Evolutionary conservation across 2,797 vertebrate genomes (phyloP).

Genomic region (Pipistrellus kuhlii): DNA sequence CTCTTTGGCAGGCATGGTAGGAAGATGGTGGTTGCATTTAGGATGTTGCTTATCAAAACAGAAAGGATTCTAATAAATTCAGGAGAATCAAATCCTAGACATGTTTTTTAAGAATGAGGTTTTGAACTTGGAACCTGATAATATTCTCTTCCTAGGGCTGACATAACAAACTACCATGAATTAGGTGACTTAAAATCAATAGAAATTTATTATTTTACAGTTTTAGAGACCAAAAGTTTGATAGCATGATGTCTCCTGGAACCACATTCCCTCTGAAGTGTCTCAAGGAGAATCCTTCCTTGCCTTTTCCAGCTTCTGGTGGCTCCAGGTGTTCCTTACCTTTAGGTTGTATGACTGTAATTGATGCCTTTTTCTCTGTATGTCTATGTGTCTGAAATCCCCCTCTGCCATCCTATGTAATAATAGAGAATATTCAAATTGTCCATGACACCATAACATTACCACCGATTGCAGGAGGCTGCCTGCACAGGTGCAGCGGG

Average conservation of each 20-base stretch:
- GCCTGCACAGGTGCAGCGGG: too few species aligned
- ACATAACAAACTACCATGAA: not conserved
- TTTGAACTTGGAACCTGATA: not conserved
- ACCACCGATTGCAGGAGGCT: too few species aligned
- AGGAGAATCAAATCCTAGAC: not conserved
- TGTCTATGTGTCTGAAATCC: not conserved
- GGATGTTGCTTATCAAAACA: slow-evolving; percentile 37
- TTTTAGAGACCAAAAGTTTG: slow-evolving; percentile 25
- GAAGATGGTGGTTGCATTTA: not conserved
- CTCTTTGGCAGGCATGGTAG: slow-evolving; percentile 17
- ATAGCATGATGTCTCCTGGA: not conserved
- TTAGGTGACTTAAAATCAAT: not conserved
- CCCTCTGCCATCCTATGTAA: not conserved
- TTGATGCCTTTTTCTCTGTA: not conserved
- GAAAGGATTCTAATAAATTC: slow-evolving; percentile 40
- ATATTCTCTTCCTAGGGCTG: not conserved
- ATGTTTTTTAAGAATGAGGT: not conserved
- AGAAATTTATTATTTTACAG: not conserved
- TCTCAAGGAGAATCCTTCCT: not conserved
- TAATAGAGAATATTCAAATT: too few species aligned
- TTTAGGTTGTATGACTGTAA: not conserved
- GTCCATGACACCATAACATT: too few species aligned
- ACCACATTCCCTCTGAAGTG: not conserved
- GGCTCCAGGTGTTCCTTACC: not conserved
- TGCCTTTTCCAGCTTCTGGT: not conserved